Evolutionary conservation across 2,797 vertebrate species (phyloP).

Genomic region (Sebastes flavidus): DNA sequence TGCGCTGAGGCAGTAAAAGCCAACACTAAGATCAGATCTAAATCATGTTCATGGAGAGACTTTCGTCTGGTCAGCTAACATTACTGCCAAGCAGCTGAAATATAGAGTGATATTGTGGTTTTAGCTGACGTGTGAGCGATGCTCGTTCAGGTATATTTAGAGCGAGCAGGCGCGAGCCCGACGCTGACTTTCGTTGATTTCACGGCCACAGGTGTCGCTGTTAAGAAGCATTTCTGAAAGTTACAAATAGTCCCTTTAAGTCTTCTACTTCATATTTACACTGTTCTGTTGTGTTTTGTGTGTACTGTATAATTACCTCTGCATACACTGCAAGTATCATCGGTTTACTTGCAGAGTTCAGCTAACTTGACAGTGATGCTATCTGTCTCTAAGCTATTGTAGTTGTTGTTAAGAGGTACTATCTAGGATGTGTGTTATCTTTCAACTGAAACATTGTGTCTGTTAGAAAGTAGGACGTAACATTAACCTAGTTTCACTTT

Average conservation of each 20-base stretch:
- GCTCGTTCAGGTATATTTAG: no score
- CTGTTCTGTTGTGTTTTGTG: background rate
- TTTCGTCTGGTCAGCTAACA: no score
- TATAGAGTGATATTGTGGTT: no score
- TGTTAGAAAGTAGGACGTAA: background rate
- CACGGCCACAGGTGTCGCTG: no score
- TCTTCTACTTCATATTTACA: background rate
- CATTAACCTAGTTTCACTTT: background rate
- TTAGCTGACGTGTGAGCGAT: no score
- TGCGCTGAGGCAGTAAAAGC: no score
- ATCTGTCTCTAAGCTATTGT: background rate
- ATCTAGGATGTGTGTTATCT: background rate
- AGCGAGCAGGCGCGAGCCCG: no score
- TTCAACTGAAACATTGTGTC: background rate
- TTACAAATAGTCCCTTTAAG: background rate
- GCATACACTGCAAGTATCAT: background rate
- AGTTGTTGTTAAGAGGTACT: background rate
- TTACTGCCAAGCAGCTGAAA: no score
- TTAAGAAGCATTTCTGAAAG: no score
- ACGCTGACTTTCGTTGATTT: no score
- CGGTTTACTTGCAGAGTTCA: background rate
- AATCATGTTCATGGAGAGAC: no score
- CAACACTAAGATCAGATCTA: no score
- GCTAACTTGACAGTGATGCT: background rate
- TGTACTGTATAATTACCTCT: background rate